phyloP scores from a whole-genome alignment of 2,888 invertebrate genomes.

The Melieria picta region DNA sequence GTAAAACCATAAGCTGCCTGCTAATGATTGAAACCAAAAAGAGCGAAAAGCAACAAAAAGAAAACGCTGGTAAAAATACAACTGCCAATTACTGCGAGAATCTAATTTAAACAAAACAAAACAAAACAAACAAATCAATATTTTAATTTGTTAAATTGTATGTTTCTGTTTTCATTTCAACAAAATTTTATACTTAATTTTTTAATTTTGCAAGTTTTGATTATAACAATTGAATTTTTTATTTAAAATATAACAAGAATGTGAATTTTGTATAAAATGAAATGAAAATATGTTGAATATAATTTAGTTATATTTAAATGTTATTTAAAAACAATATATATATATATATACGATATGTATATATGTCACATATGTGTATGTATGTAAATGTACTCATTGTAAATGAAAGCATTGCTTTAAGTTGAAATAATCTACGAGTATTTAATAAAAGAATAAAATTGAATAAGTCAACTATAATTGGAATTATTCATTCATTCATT shows the following conservation, averaged over 20 bases:
- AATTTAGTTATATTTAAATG: conserved; percentile 30
- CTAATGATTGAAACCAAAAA: conserved; percentile 25
- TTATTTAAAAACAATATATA: conserved; percentile 19
- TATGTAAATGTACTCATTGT: conserved; percentile 24
- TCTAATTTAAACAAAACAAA: conserved; percentile 1
- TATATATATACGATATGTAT: conserved; percentile 8
- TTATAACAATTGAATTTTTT: conserved; percentile 6
- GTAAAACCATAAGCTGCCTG: conserved; percentile 24
- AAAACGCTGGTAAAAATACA: conserved; percentile 37
- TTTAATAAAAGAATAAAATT: conserved; percentile 21
- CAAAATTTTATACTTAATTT: neutral
- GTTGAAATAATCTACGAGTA: conserved; percentile 18
- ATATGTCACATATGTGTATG: conserved; percentile 13
- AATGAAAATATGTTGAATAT: conserved; percentile 21
- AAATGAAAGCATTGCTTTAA: conserved; percentile 28
- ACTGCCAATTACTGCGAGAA: conserved; percentile 46
- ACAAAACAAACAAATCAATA: neutral
- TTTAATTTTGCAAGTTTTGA: conserved; percentile 9
- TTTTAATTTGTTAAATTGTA: conserved; percentile 36
- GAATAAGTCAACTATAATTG: neutral
- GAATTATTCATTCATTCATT: no score
- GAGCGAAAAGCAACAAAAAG: conserved; percentile 8
- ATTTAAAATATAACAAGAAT: neutral
- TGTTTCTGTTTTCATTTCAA: conserved; percentile 16
- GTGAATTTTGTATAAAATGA: neutral